Evolutionary conservation across 2,113 vertebrate genomes (phyloP), one percentile per base, ranked within the genome.

Genomic region (Trichomycterus rosablanca): DNA sequence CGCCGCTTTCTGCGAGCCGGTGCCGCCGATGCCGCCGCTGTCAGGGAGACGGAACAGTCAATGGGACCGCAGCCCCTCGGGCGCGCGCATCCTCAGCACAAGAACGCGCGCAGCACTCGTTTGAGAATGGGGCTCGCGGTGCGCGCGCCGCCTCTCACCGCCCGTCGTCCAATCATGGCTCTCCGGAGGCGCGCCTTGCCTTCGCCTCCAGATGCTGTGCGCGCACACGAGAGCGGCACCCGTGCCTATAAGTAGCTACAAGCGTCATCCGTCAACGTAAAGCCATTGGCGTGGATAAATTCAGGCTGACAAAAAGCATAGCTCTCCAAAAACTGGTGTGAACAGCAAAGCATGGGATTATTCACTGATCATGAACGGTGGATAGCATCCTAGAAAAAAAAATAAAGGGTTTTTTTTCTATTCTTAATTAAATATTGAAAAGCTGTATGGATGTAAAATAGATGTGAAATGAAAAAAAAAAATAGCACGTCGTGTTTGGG

Each of bases 11-110:
- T 74, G 71, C 76, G 67, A 58, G 74, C 65, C 64, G 67, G 74
- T 68, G 71, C 71, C 79, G 80, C 79, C 80, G 83, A 78, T 79
- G 69, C 73, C 80, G 85, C 79, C 80, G 85, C 83, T 89, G 86
- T 84, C 83, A 87, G 82, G 77, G 84, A 88, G 83, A 88, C 76
- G 72, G 81, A 86, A 80, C 81, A 79, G 84, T 89, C 87, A 89
- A 89, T 89, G 87, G 85, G 85, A 89, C 87, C 87, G 87, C 87
- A 89, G 84, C 87, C 85, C 82, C 83, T 84, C 75, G 57, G 78
- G 87, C 84, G 84, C 85, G 85, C 68, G 74, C 80, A 80, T 84
- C 74, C 66, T 72, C 73, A 65, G 46, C 69, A 74, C 74, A 72
- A 68, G 78, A 59, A 78, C 78, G 73, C 83, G 84, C 82, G 83